Percentiles rank a stretch among this genome's conserved stretches.
phyloP scores from a whole-genome alignment of 2,113 vertebrate genomes.

The Balaenoptera acutorostrata region DNA sequence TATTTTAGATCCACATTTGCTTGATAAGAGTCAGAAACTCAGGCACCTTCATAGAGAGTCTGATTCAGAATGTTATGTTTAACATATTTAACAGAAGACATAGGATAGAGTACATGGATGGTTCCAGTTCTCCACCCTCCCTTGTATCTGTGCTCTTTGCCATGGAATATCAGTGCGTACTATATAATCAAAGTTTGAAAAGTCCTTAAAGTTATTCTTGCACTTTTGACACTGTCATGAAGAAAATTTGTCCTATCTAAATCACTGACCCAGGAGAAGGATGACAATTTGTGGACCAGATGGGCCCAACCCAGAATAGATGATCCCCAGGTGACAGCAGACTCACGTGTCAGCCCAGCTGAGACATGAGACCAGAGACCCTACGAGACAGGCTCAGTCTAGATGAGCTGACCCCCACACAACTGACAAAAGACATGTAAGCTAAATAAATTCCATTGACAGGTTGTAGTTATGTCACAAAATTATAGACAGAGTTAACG shows the following conservation, averaged over 20 bases:
- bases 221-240: not conserved
- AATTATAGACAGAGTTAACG: not conserved
- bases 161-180: too few relatives aligned
- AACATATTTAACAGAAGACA: not conserved
- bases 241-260: not conserved
- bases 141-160: too few relatives aligned
- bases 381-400: not conserved
- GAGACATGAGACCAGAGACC: not conserved
- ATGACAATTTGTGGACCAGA: not conserved
- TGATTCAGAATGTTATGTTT: not conserved
- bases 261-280: not conserved
- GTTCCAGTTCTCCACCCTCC: not conserved
- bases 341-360: not conserved
- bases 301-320: not conserved
- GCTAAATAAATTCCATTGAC: not conserved
- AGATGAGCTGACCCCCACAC: not conserved
- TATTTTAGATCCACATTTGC: not conserved
- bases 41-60: not conserved
- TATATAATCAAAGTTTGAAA: not conserved
- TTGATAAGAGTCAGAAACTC: not conserved
- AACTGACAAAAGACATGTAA: not conserved
- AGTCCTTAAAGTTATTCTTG: not conserved
- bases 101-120: fast-evolving
- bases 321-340: not conserved
- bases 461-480: not conserved